Evolutionary conservation across 2,888 invertebrate species (phyloP), one percentile per base, ranked within the genome.

Genomic region (Cephus pygmeus): DNA sequence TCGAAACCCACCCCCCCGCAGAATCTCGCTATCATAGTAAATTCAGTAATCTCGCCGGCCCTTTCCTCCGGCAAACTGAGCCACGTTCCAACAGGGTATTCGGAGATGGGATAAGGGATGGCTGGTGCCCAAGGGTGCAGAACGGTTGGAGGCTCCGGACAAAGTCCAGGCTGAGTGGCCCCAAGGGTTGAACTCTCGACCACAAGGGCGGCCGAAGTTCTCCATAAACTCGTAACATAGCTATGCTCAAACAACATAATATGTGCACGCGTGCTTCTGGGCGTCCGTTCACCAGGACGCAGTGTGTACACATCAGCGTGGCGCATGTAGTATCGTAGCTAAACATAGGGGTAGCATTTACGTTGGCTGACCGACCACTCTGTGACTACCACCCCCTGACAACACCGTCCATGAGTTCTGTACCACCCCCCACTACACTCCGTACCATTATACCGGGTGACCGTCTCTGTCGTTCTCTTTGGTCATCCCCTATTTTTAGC

Each of bases 251-350:
- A 75, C 40, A 56, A 69, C 40, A 77, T 35, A 77, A 77, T 77
- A 75, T 77, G 75, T 77, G 75, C 77, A 77, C 74, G 73, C 69
- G 69, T 36, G 74, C 23, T 35, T 30, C 56, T 56, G 56, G 23
- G 56, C 56, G 56, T 15, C 56, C 56, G 56, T 56, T 56, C 56
- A 23, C 56, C 56, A 71, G 31, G 71, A 33, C 35, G 56, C 69
- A 71, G 34, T 77, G 69, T 78, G 78, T 76, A 76, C 78, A 78
- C 78, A 78, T 34, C 30, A 75, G 35, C 68, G 69, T 34, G 78
- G 76, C 15, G 69, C 69, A 73, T 36, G 78, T 76, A 76, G 75
- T 78, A 78, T 76, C 76, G 71, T 76, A 68, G 76, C 56, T 73
- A 78, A 78, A 78, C 78, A 78, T 69, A 75, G 34, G 78, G 40